Percentiles rank a stretch among this genome's conserved stretches.
These are phyloP conservation scores for Myathropa florea DNA, from an alignment of 2,888 invertebrate genomes.

Conservation along the genomic window DNA sequence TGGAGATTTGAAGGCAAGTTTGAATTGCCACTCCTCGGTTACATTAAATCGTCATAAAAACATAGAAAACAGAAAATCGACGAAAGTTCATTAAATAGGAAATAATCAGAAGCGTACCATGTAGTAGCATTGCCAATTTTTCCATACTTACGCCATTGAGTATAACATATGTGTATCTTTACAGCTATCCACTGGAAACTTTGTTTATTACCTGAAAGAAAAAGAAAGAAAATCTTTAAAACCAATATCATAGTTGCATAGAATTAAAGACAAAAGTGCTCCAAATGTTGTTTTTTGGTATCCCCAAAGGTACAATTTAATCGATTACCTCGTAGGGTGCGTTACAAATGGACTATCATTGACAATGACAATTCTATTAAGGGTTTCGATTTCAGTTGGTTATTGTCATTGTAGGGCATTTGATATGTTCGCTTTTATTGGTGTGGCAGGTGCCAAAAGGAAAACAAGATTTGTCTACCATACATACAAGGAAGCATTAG, in stretches of 20 bases:
- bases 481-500: conserved; percentile 3
- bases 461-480: conserved; percentile 32
- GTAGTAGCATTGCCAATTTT: no score
- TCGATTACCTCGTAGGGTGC: conserved; percentile 29
- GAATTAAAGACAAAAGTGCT: not conserved
- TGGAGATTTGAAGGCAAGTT: no score
- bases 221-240: conserved; percentile 33
- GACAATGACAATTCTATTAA: conserved; percentile 52
- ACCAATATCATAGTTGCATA: not conserved
- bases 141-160: not conserved
- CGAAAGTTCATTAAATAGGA: no score
- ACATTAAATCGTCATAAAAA: no score
- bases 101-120: no score
- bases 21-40: no score
- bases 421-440: conserved; percentile 51
- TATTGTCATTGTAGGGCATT: conserved; percentile 20
- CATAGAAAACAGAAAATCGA: no score
- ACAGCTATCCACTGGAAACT: not conserved
- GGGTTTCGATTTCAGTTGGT: conserved; percentile 33
- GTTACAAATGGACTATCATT: conserved; percentile 1
- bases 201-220: conserved; percentile 30
- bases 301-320: conserved; percentile 32
- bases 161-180: not conserved
- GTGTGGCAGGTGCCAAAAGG: conserved; percentile 53
- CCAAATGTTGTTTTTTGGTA: conserved; percentile 33